Percentiles rank a stretch among this genome's conserved stretches.
These are phyloP conservation scores for Peribatodes rhomboidaria DNA, from an alignment of 2,888 invertebrate genomes.

Conservation along the genomic window DNA sequence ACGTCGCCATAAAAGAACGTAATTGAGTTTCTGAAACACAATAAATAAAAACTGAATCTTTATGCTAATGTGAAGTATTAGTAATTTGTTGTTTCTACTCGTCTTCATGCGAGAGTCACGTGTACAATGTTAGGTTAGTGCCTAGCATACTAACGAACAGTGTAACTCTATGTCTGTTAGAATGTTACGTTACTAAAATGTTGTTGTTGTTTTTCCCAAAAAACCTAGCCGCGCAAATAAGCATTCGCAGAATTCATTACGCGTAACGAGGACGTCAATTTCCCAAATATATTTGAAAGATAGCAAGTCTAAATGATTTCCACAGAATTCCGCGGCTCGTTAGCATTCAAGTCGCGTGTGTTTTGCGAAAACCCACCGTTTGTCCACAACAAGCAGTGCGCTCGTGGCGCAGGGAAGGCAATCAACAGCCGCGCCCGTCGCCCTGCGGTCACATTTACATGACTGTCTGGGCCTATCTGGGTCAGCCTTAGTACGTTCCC, in stretches of 20 bases:
- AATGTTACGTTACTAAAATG: too few species aligned
- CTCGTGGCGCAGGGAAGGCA: constrained; percentile 46
- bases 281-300: constrained; percentile 15
- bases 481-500: constrained; percentile 15
- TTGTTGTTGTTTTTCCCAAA: not conserved
- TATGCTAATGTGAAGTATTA: too few species aligned
- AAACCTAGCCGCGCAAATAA: not conserved
- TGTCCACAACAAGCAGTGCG: constrained; percentile 35
- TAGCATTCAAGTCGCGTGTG: constrained; percentile 47
- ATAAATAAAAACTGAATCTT: too few species aligned
- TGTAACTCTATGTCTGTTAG: too few species aligned
- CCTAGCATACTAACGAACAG: too few species aligned
- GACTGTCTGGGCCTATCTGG: constrained; percentile 28
- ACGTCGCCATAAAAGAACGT: too few species aligned
- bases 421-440: constrained; percentile 51
- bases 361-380: constrained; percentile 44
- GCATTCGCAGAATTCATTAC: constrained; percentile 15
- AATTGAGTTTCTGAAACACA: too few species aligned
- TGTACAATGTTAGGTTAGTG: too few species aligned
- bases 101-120: too few species aligned
- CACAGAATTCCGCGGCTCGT: constrained; percentile 35
- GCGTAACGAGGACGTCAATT: constrained; percentile 21
- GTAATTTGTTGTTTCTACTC: too few species aligned
- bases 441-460: constrained; percentile 53
- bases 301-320: constrained; percentile 23